Base-by-base conservation (phyloP, 1,140 invertebrate species). In the Lasaia peninsularis region DNA sequence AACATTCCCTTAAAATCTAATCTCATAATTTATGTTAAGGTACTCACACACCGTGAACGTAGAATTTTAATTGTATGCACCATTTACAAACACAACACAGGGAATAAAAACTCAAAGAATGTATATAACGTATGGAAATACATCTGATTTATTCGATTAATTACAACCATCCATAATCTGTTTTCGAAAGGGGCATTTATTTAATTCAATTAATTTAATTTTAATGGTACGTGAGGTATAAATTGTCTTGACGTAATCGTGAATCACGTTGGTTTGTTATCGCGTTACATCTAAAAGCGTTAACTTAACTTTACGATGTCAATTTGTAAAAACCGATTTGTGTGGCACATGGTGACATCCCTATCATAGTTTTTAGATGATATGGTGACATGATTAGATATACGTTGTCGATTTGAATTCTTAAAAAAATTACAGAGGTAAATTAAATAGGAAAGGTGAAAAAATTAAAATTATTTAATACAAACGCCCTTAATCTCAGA, bases 231-330 rank as follows among this genome's bases (percentile, higher is more conserved):
- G 16, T 44, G 10, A 44, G 37, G 18, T 44, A 44, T 40, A 40
- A 40, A 40, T 44, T 44, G 37, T 16, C 8, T 20, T 44, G 1
- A 1, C 18, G 18, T 12, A 44, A 44, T 8, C 37, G 37, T 20
- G 37, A 18, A 44, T 44, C 37, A 44, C 16, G 37, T 44, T 9
- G 14, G 18, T 44, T 44, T 20, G 37, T 44, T 44, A 44, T 44
- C 37, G 37, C 2, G 8, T 40, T 9, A 18, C 16, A 10, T 40
- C 37, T 40, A 40, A 40, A 40, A 40, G 37, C 37, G 12, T 18
- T 40, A 18, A 18, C 14, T 40, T 40, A 16, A 40, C 37, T 14
- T 40, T 16, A 35, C 34, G 34, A 40, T 10, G 37, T 40, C 37
- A 40, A 40, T 40, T 40, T 18, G 35, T 40, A 40, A 40, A 40